phyloP scores from a whole-genome alignment of 2,888 invertebrate genomes.

The Cataglyphis livida region DNA sequence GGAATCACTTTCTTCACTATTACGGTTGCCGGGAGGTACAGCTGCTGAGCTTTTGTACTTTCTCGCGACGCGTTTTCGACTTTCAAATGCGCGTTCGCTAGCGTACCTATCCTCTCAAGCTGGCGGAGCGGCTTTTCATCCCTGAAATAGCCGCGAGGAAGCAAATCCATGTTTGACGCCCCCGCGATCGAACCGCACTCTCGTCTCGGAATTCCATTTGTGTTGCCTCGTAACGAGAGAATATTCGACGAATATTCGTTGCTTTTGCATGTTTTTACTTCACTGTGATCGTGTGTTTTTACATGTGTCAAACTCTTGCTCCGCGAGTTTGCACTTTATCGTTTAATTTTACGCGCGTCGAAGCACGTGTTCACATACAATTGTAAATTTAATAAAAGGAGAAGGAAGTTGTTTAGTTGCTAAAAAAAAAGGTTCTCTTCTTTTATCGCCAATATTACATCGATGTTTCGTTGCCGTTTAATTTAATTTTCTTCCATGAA shows the following conservation, averaged over 20 bases:
- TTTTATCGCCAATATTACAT: no score
- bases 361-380: not conserved
- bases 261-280: not conserved
- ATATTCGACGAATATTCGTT: slow-evolving; percentile 20
- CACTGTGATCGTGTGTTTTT: not conserved
- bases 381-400: not conserved
- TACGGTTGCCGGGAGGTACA: not conserved
- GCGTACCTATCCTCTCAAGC: not conserved
- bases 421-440: no score
- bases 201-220: slow-evolving; percentile 34
- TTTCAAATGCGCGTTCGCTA: slow-evolving; percentile 31
- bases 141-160: slow-evolving; percentile 39
- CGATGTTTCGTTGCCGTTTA: no score
- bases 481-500: slow-evolving; percentile 2
- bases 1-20: slow-evolving; percentile 10
- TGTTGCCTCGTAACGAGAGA: not conserved
- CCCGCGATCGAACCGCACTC: slow-evolving; percentile 32
- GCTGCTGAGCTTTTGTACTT: slow-evolving; percentile 28
- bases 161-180: slow-evolving; percentile 42
- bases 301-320: not conserved
- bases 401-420: not conserved
- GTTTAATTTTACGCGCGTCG: slow-evolving; percentile 20
- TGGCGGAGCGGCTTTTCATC: slow-evolving; percentile 9
- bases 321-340: not conserved
- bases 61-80: slow-evolving; percentile 38